Base-by-base conservation (phyloP, 2,888 invertebrate species). In the Erpobdella octoculata region DNA sequence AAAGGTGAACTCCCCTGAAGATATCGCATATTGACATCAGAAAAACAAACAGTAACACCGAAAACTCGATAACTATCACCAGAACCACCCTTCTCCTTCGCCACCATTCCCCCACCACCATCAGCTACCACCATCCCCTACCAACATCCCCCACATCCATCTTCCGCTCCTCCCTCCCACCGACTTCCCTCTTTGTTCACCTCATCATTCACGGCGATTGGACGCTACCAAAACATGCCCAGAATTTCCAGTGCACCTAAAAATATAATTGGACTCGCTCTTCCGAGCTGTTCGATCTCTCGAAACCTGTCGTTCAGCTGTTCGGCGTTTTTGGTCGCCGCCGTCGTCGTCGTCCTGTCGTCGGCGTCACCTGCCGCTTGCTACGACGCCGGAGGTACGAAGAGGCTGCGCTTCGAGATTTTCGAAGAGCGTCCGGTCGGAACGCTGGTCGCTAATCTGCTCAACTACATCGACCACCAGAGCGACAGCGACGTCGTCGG, bases 391-490 rank as follows among this genome's bases (percentile, higher is more conserved):
- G 25, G 35, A 9, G 46, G 46, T n/a, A n/a, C 21, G 31, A 46
- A 28, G 28, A 41, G 46, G 33, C 15, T 69, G 53, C 46, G 33
- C 18, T 15, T 58, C n/a, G 35, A 25, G 35, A 31, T 69, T 12
- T 15, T 35, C 21, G 69, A 69, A 69, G 69, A 69, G 36, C 28
- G 48, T 35, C 58, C 69, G n/a, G 58, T 69, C 25, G 53, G 58
- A 21, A 53, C 53, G 9, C 25, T 36, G 8, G 25, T 69, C 36
- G 36, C n/a, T 37, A 69, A 58, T 28, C 69, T 69, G 15, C 35
- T 48, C n/a, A 46, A 36, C 12, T 37, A 69, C 36, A 58, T 69
- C 35, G 38, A 28, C 18, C 67, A 25, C 41, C 38, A 67, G 38
- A n/a, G 62, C n/a, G 46, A 67, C 41, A 28, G 46, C 65, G 9